Percentiles rank a stretch among this genome's conserved stretches.
Conservation (phyloP, 2,888 invertebrate species). For the Xestobium rufovillosum region DNA sequence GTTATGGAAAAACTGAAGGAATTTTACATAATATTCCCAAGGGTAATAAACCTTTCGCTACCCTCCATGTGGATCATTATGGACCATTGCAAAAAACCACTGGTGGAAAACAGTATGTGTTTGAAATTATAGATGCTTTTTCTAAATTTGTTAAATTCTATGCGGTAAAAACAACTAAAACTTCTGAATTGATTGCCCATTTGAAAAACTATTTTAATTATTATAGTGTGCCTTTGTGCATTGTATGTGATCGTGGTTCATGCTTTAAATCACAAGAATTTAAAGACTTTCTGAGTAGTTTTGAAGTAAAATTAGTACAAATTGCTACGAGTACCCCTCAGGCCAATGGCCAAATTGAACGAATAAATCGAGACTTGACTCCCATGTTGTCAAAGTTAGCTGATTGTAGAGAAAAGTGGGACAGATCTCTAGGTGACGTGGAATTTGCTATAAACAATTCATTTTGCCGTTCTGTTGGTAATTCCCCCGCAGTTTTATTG, state of each 20-base stretch:
- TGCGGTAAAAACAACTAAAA: slow-evolving; percentile 19
- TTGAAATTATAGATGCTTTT: slow-evolving; percentile 26
- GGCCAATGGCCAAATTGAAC: too few species aligned
- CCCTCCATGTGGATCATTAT: slow-evolving; percentile 29
- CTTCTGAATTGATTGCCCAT: slow-evolving; percentile 19
- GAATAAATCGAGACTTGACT: slow-evolving; percentile 19
- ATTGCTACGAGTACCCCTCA: slow-evolving; percentile 15
- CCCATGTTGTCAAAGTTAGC: slow-evolving; percentile 22
- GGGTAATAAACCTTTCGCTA: slow-evolving; percentile 28
- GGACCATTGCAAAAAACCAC: slow-evolving; percentile 23
- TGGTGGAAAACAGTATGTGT: slow-evolving; percentile 20
- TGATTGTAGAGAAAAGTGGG: slow-evolving; percentile 19
- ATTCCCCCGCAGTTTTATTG: slow-evolving; percentile 9
- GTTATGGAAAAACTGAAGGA: slow-evolving; percentile 22
- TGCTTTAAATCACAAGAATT: slow-evolving; percentile 22
- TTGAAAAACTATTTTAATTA: slow-evolving; percentile 21
- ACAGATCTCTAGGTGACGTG: slow-evolving; percentile 9
- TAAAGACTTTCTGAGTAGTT: slow-evolving; percentile 16
- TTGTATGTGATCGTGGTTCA: slow-evolving; percentile 24
- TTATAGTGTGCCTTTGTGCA: slow-evolving; percentile 21
- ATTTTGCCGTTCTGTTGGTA: slow-evolving; percentile 9
- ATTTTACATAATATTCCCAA: too few species aligned
- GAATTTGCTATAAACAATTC: slow-evolving; percentile 15
- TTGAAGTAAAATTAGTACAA: background rate
- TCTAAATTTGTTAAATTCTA: slow-evolving; percentile 27